phyloP scores from a whole-genome alignment of 2,113 vertebrate genomes.

The Oceanites oceanicus region DNA sequence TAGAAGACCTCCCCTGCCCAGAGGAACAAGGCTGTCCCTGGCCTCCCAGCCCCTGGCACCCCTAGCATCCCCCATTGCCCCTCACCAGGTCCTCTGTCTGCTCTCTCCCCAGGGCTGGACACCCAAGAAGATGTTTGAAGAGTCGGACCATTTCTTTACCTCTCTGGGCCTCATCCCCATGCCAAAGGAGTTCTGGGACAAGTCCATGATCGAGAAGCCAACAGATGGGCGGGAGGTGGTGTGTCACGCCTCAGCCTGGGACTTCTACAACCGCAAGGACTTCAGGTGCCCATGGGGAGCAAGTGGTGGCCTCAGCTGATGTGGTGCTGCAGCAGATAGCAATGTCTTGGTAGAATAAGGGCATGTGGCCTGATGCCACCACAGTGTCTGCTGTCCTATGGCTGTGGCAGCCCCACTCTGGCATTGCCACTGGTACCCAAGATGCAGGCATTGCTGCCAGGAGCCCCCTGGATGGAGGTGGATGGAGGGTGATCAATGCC shows the following conservation, averaged over 20 bases:
- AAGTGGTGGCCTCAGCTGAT: background rate
- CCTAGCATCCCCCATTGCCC: background rate
- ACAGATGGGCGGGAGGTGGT: slow-evolving; percentile 74
- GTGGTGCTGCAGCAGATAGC: background rate
- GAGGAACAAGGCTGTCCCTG: background rate
- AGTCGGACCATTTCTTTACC: slow-evolving; percentile 86
- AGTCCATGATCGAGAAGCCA: slow-evolving; percentile 81
- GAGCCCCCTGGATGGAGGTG: background rate
- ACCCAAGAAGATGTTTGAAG: slow-evolving; percentile 86
- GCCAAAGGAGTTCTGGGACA: slow-evolving; percentile 80
- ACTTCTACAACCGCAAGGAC: slow-evolving; percentile 84
- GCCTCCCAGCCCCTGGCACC: background rate
- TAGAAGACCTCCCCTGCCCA: background rate
- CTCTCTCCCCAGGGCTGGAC: slow-evolving; percentile 83
- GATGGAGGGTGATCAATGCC: background rate
- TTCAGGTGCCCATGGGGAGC: slow-evolving; percentile 68
- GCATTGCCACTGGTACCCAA: background rate
- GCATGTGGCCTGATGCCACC: rapidly evolving
- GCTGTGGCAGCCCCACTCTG: background rate
- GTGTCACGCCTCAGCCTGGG: slow-evolving; percentile 83
- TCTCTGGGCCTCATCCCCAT: slow-evolving; percentile 86
- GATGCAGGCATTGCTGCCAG: background rate
- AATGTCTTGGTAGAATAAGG: background rate
- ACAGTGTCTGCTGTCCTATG: background rate
- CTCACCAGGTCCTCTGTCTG: background rate